These are phyloP conservation scores for Zapornia atra DNA, from an alignment of 2,113 vertebrate genomes.

Conservation along the genomic window DNA sequence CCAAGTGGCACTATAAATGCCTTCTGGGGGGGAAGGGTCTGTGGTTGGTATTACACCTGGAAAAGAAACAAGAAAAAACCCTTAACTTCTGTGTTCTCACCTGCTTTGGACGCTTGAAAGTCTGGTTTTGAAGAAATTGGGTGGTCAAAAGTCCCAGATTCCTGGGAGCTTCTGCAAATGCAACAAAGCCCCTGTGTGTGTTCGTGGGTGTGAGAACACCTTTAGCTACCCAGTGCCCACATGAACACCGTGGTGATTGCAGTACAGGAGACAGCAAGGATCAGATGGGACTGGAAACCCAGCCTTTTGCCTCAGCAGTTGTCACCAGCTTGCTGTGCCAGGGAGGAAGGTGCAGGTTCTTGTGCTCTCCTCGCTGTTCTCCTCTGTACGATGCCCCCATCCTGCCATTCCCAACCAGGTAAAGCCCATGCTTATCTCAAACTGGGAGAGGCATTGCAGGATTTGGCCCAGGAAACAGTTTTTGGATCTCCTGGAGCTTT, in stretches of 20 bases:
- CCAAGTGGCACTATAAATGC: not conserved
- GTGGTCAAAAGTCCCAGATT: not conserved
- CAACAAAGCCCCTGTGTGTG: not conserved
- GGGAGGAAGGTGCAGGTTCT: not conserved
- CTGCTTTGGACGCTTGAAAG: not conserved
- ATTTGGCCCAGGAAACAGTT: not conserved
- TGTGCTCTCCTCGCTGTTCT: rapidly evolving
- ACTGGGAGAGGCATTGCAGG: not conserved
- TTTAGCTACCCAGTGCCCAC: not conserved
- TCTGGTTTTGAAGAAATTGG: not conserved
- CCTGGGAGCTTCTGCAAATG: not conserved
- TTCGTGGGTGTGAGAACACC: not conserved
- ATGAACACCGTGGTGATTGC: rapidly evolving
- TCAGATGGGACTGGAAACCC: not conserved
- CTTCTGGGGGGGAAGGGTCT: not conserved
- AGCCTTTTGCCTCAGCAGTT: too few relatives aligned
- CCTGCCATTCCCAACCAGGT: not conserved
- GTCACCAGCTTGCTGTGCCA: not conserved
- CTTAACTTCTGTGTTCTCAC: not conserved
- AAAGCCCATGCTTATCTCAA: not conserved
- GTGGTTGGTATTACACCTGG: not conserved
- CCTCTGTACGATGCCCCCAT: rapidly evolving
- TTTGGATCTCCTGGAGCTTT: not conserved
- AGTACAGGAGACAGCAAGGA: not conserved
- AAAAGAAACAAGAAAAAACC: not conserved